These are phyloP conservation scores for Darevskia mixta DNA, from an alignment of 2,797 vertebrate genomes.

Conservation along the genomic window DNA sequence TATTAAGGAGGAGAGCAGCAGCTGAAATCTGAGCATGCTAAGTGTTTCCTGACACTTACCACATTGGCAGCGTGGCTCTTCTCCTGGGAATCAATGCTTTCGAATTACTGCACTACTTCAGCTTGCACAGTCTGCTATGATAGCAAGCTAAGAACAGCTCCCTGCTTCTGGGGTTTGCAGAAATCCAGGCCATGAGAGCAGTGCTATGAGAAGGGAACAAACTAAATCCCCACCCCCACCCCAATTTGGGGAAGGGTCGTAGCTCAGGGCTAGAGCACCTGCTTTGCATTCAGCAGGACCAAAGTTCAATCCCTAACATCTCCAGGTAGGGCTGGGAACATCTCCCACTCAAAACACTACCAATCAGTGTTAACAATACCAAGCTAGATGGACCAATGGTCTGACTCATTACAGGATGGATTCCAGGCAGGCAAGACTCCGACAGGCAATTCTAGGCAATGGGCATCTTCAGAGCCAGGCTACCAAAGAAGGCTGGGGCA, in stretches of 20 bases:
- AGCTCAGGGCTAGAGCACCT: no score
- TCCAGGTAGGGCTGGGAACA: no score
- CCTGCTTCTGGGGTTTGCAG: background rate
- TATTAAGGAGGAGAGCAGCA: background rate
- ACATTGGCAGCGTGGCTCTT: background rate
- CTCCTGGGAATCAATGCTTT: constrained; percentile 19
- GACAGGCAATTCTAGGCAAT: background rate
- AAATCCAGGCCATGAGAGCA: background rate
- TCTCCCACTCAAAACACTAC: no score
- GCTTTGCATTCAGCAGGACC: no score
- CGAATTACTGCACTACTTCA: background rate
- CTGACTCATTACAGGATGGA: background rate
- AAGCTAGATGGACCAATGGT: no score
- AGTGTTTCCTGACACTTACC: constrained; percentile 31
- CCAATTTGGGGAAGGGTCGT: background rate
- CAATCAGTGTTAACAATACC: no score
- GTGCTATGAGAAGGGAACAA: background rate
- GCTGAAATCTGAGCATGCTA: constrained; percentile 24
- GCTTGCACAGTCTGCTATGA: background rate
- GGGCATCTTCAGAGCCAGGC: background rate
- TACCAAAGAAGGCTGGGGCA: background rate
- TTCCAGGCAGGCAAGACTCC: background rate
- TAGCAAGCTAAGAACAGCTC: background rate
- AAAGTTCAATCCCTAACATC: no score
- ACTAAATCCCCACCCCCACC: background rate